Conservation (phyloP, 2,113 vertebrate genomes). For the Ammodytes marinus region DNA sequence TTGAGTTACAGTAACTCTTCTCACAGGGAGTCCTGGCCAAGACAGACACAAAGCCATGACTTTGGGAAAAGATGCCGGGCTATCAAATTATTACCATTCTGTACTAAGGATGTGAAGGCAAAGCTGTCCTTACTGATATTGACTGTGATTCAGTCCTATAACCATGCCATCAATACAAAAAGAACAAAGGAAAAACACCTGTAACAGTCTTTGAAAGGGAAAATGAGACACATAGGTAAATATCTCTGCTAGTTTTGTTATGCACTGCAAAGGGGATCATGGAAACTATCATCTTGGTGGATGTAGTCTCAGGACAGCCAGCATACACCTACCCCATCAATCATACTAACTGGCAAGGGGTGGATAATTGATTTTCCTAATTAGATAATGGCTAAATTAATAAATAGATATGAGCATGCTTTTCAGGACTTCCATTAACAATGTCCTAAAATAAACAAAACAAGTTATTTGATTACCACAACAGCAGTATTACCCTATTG, state of each 20-base stretch:
- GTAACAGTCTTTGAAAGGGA: neutral
- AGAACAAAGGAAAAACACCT: neutral
- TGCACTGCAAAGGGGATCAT: neutral
- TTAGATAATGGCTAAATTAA: conserved; percentile 9
- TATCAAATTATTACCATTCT: neutral
- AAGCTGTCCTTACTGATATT: neutral
- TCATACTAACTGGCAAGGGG: conserved; percentile 11
- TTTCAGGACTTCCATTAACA: neutral
- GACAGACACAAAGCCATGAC: conserved; percentile 15
- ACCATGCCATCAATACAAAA: neutral
- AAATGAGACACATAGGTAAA: neutral
- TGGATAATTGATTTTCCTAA: neutral
- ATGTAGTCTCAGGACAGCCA: neutral
- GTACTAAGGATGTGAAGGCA: neutral
- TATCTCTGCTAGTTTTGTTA: neutral
- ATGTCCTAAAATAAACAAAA: neutral
- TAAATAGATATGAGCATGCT: neutral
- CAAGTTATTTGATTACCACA: neutral
- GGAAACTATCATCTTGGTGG: neutral
- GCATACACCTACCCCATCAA: conserved; percentile 2
- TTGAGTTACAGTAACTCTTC: no score
- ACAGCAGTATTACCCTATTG: conserved; percentile 5
- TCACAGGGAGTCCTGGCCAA: no score
- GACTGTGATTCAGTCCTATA: conserved; percentile 4
- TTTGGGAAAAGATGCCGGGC: conserved; percentile 3